Base-by-base conservation (phyloP, 2,797 vertebrate genomes). In the Corythornis leucogaster region DNA sequence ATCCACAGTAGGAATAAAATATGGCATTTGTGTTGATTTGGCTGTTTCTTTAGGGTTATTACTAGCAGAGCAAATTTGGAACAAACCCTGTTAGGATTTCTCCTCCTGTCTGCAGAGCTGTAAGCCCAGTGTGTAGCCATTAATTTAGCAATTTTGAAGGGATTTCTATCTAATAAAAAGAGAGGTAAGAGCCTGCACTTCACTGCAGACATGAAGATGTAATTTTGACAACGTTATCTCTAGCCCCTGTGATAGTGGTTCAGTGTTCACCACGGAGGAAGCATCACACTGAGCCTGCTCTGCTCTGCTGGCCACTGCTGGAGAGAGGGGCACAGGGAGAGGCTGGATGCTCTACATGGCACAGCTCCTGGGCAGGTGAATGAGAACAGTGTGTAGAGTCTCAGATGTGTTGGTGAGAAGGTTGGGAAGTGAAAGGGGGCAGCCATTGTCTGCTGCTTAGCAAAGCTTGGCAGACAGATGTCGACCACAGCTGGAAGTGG, bases 81-180 rank as follows among this genome's bases (percentile, higher is more conserved):
- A 73, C 76, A 92, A 93, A 76, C 53, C 10, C 58, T 46, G 7
- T 83, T 73, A 50, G 35, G 59, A 75, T 67, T 93, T 90, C 54
- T 62, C 0, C 57, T 91, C 50, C 46, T 74, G 40, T 77, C 68
- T 81, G 33, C 58, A 35, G 55, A 62, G 54, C 69, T 28, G 33
- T 82, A 78, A 43, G 43, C 50, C 80, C 79, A 86, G 69, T 38
- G 61, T 13, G 30, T 5, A 85, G 80, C 88, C 82, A 61, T 95
- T 96, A 81, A 93, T 96, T 94, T 95, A 79, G 80, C 87, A 90
- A 80, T 92, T 96, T 95, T 81, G 92, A 92, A 96, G 95, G 94
- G 88, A 93, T 96, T 97, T 94, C 92, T 92, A 66, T 95, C 77
- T 94, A 92, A 93, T 95, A 93, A 96, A 96, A 87, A 77, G 74